These are phyloP conservation scores for Manacus vitellinus DNA, from an alignment of 2,113 vertebrate species.

Conservation along the genomic window DNA sequence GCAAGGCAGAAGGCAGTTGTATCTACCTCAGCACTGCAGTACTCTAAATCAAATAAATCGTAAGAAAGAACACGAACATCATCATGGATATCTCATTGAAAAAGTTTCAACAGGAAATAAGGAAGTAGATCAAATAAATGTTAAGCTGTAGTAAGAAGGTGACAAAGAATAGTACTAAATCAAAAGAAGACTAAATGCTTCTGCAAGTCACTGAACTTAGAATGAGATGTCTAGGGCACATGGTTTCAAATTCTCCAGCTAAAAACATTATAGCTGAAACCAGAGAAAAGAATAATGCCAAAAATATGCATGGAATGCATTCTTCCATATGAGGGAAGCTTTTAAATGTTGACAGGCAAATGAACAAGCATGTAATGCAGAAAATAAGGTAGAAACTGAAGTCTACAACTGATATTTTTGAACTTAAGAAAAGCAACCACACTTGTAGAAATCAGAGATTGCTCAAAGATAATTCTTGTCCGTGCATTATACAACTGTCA, in stretches of 20 bases:
- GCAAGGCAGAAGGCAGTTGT: not conserved
- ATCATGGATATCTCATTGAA: not conserved
- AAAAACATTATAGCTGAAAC: not conserved
- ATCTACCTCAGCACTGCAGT: not conserved
- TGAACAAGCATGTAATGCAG: not conserved
- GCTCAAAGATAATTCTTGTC: not conserved
- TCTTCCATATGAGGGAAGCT: not conserved
- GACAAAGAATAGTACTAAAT: not conserved
- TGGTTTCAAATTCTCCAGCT: not conserved
- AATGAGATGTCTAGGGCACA: not conserved
- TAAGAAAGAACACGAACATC: not conserved
- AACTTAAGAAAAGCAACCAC: not conserved
- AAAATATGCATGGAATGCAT: not conserved
- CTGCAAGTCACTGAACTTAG: not conserved
- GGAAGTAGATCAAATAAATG: not conserved
- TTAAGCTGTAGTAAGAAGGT: not conserved
- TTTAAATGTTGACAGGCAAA: not conserved
- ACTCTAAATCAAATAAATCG: not conserved
- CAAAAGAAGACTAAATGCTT: not conserved
- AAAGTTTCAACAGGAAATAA: conserved; percentile 5
- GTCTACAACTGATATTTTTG: not conserved
- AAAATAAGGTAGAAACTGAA: not conserved
- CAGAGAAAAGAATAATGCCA: not conserved
- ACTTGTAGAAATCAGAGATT: not conserved
- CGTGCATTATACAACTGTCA: not conserved